These are phyloP conservation scores for Drosophila pseudotalamancana DNA, from an alignment of 2,888 invertebrate genomes.

Conservation along the genomic window DNA sequence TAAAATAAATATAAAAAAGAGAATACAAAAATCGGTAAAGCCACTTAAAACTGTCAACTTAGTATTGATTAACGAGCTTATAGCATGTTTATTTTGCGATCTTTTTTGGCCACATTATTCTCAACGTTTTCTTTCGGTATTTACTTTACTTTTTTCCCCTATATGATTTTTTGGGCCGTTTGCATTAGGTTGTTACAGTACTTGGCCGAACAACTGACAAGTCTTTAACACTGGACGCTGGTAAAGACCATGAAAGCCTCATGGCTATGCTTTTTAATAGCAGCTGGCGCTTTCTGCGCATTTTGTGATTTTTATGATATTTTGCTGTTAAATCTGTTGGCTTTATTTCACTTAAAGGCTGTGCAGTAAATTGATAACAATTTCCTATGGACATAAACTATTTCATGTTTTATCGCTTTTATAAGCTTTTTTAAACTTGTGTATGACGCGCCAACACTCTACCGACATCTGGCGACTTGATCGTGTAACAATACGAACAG, in stretches of 20 bases:
- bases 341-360: constrained; percentile 40
- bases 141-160: constrained; percentile 3
- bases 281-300: constrained; percentile 38
- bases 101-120: constrained; percentile 55
- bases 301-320: constrained; percentile 50
- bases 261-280: constrained; percentile 47
- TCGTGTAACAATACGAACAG: not conserved
- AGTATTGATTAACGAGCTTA: constrained; percentile 79
- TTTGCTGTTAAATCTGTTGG: constrained; percentile 40
- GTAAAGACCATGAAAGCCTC: constrained; percentile 65
- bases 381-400: constrained; percentile 5
- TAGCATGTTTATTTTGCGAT: constrained; percentile 74
- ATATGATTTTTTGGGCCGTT: constrained; percentile 13
- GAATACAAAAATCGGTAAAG: constrained; percentile 40
- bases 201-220: constrained; percentile 57
- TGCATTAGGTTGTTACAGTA: constrained; percentile 25
- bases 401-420: constrained; percentile 18
- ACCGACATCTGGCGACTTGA: constrained; percentile 21
- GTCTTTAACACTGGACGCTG: constrained; percentile 57
- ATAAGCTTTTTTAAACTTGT: constrained; percentile 20
- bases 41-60: constrained; percentile 79
- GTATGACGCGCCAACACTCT: constrained; percentile 17
- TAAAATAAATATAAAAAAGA: not conserved
- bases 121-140: constrained; percentile 18
- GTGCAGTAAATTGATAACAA: constrained; percentile 38